phyloP scores from a whole-genome alignment of 2,888 invertebrate genomes.

The Galeruca laticollis region DNA sequence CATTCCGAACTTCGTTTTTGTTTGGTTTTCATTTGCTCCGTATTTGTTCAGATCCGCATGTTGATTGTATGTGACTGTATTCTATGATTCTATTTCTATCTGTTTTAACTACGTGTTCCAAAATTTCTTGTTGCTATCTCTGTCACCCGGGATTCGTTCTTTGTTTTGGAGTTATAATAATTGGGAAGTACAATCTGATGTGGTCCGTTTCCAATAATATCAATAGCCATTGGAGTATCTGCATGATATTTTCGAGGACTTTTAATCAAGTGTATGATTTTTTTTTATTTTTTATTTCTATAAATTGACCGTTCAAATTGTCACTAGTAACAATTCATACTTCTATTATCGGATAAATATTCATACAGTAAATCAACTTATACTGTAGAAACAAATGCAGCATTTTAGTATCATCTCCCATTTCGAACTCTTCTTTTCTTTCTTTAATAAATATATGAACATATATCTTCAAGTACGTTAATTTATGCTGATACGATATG shows the following conservation, averaged over 20 bases:
- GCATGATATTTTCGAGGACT: not conserved
- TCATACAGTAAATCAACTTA: too few relatives aligned
- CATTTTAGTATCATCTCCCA: too few relatives aligned
- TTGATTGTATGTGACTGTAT: slow-evolving; percentile 12
- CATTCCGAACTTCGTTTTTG: slow-evolving; percentile 52
- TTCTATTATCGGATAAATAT: too few relatives aligned
- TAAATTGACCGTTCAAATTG: too few relatives aligned
- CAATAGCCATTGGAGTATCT: slow-evolving; percentile 7
- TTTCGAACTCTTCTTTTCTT: too few relatives aligned
- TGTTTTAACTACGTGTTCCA: not conserved
- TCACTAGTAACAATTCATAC: too few relatives aligned
- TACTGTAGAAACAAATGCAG: too few relatives aligned
- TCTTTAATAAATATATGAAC: too few relatives aligned
- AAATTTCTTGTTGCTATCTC: slow-evolving; percentile 19
- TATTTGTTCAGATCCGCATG: slow-evolving; percentile 40
- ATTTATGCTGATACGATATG: too few relatives aligned
- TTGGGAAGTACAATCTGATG: slow-evolving; percentile 40
- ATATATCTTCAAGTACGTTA: too few relatives aligned
- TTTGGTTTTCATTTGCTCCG: slow-evolving; percentile 60
- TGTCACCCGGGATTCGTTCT: slow-evolving; percentile 23
- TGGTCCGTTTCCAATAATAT: slow-evolving; percentile 34
- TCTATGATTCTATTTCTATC: slow-evolving; percentile 17
- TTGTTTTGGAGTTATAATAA: slow-evolving; percentile 33
- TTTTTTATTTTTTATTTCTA: too few relatives aligned
- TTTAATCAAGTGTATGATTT: not conserved